Evolutionary conservation across 2,113 vertebrate genomes (phyloP).

Genomic region (Mus pahari): DNA sequence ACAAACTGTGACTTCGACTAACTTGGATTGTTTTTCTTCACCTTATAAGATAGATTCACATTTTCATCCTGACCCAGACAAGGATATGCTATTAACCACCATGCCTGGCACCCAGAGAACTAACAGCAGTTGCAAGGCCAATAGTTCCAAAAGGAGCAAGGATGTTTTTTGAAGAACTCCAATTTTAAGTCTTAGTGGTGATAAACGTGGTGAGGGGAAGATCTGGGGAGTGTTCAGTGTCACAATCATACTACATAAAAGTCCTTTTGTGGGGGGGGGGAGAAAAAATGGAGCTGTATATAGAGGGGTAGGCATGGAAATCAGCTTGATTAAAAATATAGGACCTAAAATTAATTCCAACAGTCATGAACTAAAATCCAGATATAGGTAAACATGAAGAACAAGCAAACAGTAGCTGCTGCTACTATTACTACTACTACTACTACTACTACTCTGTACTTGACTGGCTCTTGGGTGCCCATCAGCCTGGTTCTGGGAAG

Average conservation of each 20-base stretch:
- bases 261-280: not conserved
- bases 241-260: not conserved
- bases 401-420: not conserved
- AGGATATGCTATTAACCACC: not conserved
- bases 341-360: not conserved
- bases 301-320: not conserved
- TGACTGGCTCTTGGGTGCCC: not conserved
- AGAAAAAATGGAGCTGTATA: not conserved
- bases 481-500: not conserved
- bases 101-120: not conserved
- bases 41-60: not conserved
- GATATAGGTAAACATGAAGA: slow-evolving; percentile 11
- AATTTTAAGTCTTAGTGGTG: not conserved
- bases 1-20: not conserved
- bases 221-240: not conserved
- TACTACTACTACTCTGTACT: not conserved
- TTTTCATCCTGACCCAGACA: not conserved
- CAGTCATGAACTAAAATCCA: slow-evolving; percentile 21
- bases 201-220: not conserved
- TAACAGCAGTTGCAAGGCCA: not conserved
- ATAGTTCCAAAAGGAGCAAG: not conserved
- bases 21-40: not conserved
- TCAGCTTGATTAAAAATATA: not conserved
- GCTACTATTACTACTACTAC: no score
- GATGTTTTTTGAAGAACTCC: not conserved